These are phyloP conservation scores for Rhogogaster chlorosoma DNA, from an alignment of 2,888 invertebrate genomes.

Conservation along the genomic window DNA sequence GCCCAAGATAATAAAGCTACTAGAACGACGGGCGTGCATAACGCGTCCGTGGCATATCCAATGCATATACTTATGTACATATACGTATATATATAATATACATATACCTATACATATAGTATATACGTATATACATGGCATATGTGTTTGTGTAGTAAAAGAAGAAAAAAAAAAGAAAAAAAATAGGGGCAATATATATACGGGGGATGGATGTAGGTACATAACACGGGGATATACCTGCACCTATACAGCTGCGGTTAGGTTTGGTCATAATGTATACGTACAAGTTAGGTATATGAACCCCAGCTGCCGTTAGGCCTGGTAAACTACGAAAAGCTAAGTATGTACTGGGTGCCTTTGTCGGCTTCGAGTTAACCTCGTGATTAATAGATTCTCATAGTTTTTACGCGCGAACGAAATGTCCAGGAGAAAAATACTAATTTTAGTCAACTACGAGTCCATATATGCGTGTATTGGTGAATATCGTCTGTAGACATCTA, in stretches of 20 bases:
- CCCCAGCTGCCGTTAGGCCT: constrained; percentile 42
- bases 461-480: neutral
- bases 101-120: neutral
- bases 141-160: neutral
- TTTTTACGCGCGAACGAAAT: constrained; percentile 60
- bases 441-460: constrained; percentile 30
- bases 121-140: neutral
- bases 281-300: constrained; percentile 1
- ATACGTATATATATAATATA: neutral
- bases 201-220: neutral
- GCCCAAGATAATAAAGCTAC: constrained; percentile 52
- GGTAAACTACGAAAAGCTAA: constrained; percentile 52
- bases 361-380: constrained; percentile 63
- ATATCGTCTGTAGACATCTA: neutral
- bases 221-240: constrained; percentile 26
- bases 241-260: constrained; percentile 19
- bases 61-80: constrained; percentile 39
- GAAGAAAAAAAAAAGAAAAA: constrained; percentile 11
- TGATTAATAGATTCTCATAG: constrained; percentile 61
- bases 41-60: constrained; percentile 49
- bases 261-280: neutral
- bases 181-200: constrained; percentile 4
- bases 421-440: constrained; percentile 42
- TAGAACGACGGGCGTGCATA: constrained; percentile 54
- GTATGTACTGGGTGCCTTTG: constrained; percentile 58